phyloP scores from a whole-genome alignment of 2,113 vertebrate species.

The Amphiprion ocellaris region DNA sequence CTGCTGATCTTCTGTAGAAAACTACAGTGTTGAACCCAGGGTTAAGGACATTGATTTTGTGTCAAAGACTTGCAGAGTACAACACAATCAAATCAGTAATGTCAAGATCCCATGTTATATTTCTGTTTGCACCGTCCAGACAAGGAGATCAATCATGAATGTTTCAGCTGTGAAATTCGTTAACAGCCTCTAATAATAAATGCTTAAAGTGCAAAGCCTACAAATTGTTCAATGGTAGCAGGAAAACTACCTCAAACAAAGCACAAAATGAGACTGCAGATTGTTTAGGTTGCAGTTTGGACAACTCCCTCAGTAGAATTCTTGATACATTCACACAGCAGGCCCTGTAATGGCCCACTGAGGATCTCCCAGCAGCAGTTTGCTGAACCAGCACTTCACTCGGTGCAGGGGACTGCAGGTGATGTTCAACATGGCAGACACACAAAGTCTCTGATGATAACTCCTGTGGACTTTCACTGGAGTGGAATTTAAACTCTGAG shows the following conservation, averaged over 20 bases:
- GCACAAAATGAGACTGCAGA: background rate
- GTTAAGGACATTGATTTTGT: slow-evolving; percentile 23
- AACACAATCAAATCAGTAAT: slow-evolving; percentile 24
- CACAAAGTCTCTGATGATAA: slow-evolving; percentile 4
- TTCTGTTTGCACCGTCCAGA: slow-evolving; percentile 31
- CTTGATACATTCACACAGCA: background rate
- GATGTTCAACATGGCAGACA: slow-evolving; percentile 7
- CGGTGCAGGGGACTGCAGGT: slow-evolving; percentile 14
- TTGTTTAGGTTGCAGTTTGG: slow-evolving; percentile 3
- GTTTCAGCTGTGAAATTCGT: slow-evolving; percentile 18
- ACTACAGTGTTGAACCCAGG: slow-evolving; percentile 23
- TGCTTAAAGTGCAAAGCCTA: slow-evolving; percentile 7
- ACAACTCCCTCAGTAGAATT: slow-evolving; percentile 4
- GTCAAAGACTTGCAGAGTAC: slow-evolving; percentile 13
- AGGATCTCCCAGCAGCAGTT: slow-evolving; percentile 18
- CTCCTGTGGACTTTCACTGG: background rate
- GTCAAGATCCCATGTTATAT: slow-evolving; percentile 8
- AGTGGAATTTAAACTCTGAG: background rate
- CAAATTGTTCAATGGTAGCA: slow-evolving; percentile 6
- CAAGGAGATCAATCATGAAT: slow-evolving; percentile 39
- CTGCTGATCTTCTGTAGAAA: slow-evolving; percentile 22
- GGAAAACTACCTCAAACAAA: slow-evolving; percentile 11
- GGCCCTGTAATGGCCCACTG: background rate
- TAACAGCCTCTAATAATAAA: slow-evolving; percentile 37
- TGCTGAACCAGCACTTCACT: slow-evolving; percentile 33